Base-by-base conservation (phyloP, 2,113 vertebrate species). In the Alces alces region DNA sequence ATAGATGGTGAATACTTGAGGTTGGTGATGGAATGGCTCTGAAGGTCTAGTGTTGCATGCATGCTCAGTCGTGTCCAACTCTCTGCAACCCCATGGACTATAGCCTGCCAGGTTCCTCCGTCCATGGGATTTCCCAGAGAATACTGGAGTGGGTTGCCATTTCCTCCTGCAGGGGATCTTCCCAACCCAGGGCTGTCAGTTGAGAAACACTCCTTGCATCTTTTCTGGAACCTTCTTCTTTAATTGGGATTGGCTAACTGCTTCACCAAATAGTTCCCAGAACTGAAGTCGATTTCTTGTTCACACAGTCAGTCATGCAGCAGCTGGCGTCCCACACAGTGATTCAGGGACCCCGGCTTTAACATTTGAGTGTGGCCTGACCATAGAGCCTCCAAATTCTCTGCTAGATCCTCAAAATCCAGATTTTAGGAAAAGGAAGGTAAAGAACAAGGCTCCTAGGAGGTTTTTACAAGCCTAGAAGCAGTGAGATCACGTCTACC, bases 1-100 rank as follows among this genome's bases (percentile, higher is more conserved):
- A 30, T 39, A 2, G 17, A 4, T 7, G 9, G 8, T 36, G 33
- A 28, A 43, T 55, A 6, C 17, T 73, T 30, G 28, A 33, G 7
- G 7, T 30, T 89, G 25, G 10, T 10, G 13, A 15, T 30, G 16
- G 85, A 57, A 12, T 50, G 27, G 19, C 27, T 61, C 52, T 73
- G 23, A 52, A 7, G 14, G 23, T 28, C 39, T 64, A 6, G 30
- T 9, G 7, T 13, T 43, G 11, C 3, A 0, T 43, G 39, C 21
- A 1, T 73, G 36, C 21, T 76, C 39, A 43, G 39, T 14, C 2
- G 1, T 43, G 70, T 76, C 39, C 12, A 0, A 14, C 39, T 76
- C 70, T 76, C 14, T 76, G 70, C 3, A 7, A 76, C 70, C 70
- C 36, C 39, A 43, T 27, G 39, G 6, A 76, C 3, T 76, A 3